phyloP scores from a whole-genome alignment of 1,140 invertebrate species.

The Chironomus striatipennis region DNA sequence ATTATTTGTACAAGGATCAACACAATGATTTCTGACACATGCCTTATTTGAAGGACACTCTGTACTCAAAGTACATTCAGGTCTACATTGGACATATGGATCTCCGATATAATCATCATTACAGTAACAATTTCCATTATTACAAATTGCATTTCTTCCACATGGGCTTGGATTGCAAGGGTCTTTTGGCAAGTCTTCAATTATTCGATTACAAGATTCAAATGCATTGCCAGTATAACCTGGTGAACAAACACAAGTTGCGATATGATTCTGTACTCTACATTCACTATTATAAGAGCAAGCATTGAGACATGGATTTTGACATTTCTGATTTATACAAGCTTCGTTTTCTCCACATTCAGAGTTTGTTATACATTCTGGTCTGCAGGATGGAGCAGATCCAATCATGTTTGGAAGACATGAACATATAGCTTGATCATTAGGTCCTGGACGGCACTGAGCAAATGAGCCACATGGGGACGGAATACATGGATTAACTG shows the following conservation, averaged over 20 bases:
- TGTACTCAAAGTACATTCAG: slow-evolving; percentile 64
- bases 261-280: slow-evolving; percentile 51
- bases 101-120: slow-evolving; percentile 52
- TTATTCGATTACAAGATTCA: too few relatives aligned
- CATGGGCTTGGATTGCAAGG: slow-evolving; percentile 56
- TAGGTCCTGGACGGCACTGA: slow-evolving; percentile 49
- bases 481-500: slow-evolving; percentile 44
- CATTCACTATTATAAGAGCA: slow-evolving; percentile 58
- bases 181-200: slow-evolving; percentile 30
- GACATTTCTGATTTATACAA: slow-evolving; percentile 49
- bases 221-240: slow-evolving; percentile 64
- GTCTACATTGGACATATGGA: slow-evolving; percentile 56
- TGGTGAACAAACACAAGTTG: slow-evolving; percentile 55
- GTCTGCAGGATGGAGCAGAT: slow-evolving; percentile 48
- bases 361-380: slow-evolving; percentile 49
- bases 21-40: slow-evolving; percentile 66
- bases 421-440: slow-evolving; percentile 54
- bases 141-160: slow-evolving; percentile 58
- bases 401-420: slow-evolving; percentile 56
- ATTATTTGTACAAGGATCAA: slow-evolving; percentile 60
- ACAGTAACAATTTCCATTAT: slow-evolving; percentile 34
- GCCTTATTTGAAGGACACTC: slow-evolving; percentile 61
- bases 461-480: slow-evolving; percentile 53
- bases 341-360: slow-evolving; percentile 46
- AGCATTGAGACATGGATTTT: slow-evolving; percentile 47